Conservation (phyloP, 1,140 invertebrate genomes). For the Nephila pilipes region DNA sequence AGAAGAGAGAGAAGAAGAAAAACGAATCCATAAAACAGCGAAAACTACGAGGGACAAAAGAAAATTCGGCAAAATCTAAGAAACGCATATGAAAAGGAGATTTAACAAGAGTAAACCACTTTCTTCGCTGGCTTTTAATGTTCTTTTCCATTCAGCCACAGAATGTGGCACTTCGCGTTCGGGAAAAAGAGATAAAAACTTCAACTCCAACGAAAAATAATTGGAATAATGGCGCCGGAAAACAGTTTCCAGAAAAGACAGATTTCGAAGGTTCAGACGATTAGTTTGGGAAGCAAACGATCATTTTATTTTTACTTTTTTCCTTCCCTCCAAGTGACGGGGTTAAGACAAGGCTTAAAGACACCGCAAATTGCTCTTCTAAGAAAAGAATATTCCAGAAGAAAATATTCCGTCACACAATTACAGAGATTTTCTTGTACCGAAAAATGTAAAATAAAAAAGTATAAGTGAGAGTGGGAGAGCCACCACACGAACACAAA, state of each 20-base stretch:
- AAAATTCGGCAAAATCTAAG: not conserved
- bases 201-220: conserved; percentile 38
- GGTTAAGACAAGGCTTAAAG: conserved; percentile 37
- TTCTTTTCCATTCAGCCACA: conserved; percentile 1
- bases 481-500: not conserved
- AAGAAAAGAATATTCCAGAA: conserved; percentile 19
- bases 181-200: conserved; percentile 1
- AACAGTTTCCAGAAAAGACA: conserved; percentile 22
- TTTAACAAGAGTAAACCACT: conserved; percentile 26
- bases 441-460: not conserved
- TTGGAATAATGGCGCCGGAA: conserved; percentile 21
- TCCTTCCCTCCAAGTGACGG: not conserved
- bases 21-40: not conserved
- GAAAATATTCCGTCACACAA: conserved; percentile 29
- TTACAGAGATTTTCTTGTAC: not conserved
- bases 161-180: conserved; percentile 10
- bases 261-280: conserved; percentile 28
- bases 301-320: conserved; percentile 33
- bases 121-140: conserved; percentile 27
- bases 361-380: conserved; percentile 2
- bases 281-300: conserved; percentile 46
- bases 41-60: not conserved
- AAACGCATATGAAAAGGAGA: conserved; percentile 1
- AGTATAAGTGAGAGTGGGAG: not conserved
- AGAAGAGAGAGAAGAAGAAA: not conserved